These are phyloP conservation scores for Oxyruncus cristatus DNA, from an alignment of 2,113 vertebrate genomes.

Conservation along the genomic window DNA sequence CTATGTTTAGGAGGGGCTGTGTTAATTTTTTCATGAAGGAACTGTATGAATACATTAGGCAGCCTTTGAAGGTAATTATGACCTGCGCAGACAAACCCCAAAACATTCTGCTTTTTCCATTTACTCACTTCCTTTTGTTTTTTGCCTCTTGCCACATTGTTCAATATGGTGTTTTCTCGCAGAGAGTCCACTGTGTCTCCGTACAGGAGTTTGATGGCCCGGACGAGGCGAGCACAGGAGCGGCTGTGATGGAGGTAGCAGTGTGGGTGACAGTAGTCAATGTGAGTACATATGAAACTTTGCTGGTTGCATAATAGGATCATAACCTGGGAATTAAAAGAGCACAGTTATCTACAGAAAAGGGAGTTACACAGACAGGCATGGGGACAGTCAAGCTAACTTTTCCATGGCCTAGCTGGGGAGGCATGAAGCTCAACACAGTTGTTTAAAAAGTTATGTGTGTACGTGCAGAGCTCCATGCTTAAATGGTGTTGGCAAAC, in stretches of 20 bases:
- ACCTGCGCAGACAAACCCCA: not conserved
- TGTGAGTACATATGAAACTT: slow-evolving; percentile 96
- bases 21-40: not conserved
- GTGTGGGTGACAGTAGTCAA: slow-evolving; percentile 96
- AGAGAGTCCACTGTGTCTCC: slow-evolving; percentile 92
- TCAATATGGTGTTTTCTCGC: slow-evolving; percentile 76
- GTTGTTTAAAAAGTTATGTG: not conserved
- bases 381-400: not conserved
- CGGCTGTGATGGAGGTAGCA: slow-evolving; percentile 98
- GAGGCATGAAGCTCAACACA: not conserved
- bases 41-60: not conserved
- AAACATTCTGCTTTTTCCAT: not conserved
- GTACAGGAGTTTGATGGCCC: slow-evolving; percentile 94
- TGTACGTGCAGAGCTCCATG: not conserved
- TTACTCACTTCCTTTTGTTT: slow-evolving; percentile 90
- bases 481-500: not conserved
- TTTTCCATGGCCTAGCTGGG: not conserved
- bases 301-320: slow-evolving; percentile 97
- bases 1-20: not conserved
- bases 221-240: slow-evolving; percentile 93
- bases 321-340: slow-evolving; percentile 85
- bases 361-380: not conserved
- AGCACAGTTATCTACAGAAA: not conserved
- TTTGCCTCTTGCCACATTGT: slow-evolving; percentile 81
- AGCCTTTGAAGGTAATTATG: not conserved